These are phyloP conservation scores for Anarsia innoxiella DNA, from an alignment of 2,888 invertebrate genomes.

Conservation along the genomic window DNA sequence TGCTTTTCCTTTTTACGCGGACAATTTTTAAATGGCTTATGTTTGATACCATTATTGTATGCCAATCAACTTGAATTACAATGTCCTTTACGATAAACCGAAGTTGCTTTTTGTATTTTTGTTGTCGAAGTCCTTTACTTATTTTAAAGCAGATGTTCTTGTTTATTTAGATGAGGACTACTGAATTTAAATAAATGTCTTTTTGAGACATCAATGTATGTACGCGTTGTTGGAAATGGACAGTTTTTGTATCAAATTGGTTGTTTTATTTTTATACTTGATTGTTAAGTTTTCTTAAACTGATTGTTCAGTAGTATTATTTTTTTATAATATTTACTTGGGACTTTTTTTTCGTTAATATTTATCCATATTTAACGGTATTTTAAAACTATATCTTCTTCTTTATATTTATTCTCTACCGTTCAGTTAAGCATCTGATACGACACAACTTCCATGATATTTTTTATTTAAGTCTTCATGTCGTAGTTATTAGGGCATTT, in stretches of 20 bases:
- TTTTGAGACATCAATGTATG: not conserved
- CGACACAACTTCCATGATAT: too few relatives aligned
- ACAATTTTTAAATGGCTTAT: conserved; percentile 73
- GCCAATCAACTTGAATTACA: conserved; percentile 75
- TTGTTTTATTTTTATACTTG: too few relatives aligned
- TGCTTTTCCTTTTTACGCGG: conserved; percentile 68
- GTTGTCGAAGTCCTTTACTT: conserved; percentile 65
- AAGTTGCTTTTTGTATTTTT: conserved; percentile 57
- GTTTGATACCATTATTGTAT: conserved; percentile 75
- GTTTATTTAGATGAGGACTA: conserved; percentile 61
- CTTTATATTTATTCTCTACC: too few relatives aligned
- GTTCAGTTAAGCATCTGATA: too few relatives aligned
- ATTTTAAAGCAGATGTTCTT: conserved; percentile 58
- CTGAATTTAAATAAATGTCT: conserved; percentile 46
- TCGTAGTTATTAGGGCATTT: too few relatives aligned
- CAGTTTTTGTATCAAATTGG: not conserved
- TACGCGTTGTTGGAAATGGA: not conserved
- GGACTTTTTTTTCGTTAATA: too few relatives aligned
- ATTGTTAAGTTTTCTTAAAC: too few relatives aligned
- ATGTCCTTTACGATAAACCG: conserved; percentile 69
- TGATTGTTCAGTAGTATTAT: too few relatives aligned
- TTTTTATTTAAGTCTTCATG: too few relatives aligned
- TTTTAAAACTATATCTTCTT: too few relatives aligned
- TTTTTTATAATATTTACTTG: too few relatives aligned
- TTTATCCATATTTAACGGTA: too few relatives aligned